Conservation (phyloP, 2,113 vertebrate genomes). For the Genyomyrus donnyi region DNA sequence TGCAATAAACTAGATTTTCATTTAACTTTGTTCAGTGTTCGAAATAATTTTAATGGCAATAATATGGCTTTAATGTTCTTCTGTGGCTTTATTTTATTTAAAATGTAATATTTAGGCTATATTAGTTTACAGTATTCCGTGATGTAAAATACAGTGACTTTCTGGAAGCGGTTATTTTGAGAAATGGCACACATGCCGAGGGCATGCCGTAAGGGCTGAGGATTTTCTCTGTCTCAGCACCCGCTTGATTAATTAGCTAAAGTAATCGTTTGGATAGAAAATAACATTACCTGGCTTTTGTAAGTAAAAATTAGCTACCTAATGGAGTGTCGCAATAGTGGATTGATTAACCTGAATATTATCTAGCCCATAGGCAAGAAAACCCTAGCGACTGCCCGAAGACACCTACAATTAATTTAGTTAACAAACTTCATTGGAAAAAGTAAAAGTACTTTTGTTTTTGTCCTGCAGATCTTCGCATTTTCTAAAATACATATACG, state of each 20-base stretch:
- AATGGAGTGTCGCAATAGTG: background rate
- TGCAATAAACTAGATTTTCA: background rate
- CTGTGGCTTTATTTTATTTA: background rate
- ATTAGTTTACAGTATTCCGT: background rate
- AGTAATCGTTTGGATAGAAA: background rate
- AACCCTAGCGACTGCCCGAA: background rate
- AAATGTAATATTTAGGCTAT: background rate
- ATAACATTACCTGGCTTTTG: background rate
- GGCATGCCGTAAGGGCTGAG: background rate
- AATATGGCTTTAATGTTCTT: background rate
- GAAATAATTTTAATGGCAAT: background rate
- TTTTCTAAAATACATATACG: background rate
- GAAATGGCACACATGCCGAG: background rate
- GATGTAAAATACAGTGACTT: background rate
- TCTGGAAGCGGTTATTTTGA: background rate
- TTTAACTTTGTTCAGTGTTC: background rate
- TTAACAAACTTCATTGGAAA: background rate
- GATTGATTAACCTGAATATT: background rate
- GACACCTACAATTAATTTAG: background rate
- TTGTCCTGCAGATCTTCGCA: background rate
- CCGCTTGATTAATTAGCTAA: background rate
- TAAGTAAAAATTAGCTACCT: conserved; percentile 1
- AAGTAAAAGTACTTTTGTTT: background rate
- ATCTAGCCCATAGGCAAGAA: background rate
- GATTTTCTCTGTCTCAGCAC: background rate